Evolutionary conservation across 2,113 vertebrate genomes (phyloP).

Genomic region (Dicrurus megarhynchus): DNA sequence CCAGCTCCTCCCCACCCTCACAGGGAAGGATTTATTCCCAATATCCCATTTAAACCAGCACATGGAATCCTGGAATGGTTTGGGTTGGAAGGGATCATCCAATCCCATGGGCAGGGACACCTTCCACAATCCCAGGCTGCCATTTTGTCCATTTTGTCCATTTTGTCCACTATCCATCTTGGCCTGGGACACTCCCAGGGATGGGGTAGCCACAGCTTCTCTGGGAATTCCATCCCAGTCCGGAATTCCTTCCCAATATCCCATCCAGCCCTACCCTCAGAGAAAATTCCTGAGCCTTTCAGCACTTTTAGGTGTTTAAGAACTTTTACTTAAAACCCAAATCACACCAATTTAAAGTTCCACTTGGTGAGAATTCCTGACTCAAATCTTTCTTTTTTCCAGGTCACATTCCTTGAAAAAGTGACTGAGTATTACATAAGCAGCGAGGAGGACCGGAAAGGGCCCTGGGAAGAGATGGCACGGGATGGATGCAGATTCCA

Average conservation of each 20-base stretch:
- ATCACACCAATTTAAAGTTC: background rate
- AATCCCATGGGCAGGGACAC: background rate
- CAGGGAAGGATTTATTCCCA: background rate
- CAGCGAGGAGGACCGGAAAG: constrained; percentile 86
- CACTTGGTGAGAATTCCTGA: too few relatives aligned
- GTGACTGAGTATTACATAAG: constrained; percentile 88
- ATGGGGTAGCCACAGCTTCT: background rate
- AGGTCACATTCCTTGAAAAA: constrained; percentile 91
- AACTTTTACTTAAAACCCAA: background rate
- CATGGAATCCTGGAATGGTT: background rate
- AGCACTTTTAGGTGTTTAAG: fast-evolving
- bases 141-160: background rate
- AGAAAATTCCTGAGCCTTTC: background rate
- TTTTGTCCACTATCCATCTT: fast-evolving
- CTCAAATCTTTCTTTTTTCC: background rate
- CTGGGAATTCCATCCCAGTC: background rate
- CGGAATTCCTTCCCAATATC: background rate
- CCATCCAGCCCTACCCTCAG: background rate
- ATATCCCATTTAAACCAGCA: background rate
- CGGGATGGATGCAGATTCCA: constrained; percentile 89
- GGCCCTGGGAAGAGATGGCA: constrained; percentile 94
- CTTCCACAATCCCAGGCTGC: background rate
- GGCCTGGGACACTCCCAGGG: background rate
- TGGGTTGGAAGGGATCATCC: background rate
- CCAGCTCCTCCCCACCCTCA: background rate